Evolutionary conservation across 2,113 vertebrate species (phyloP).

Genomic region (Tympanuchus pallidicinctus): DNA sequence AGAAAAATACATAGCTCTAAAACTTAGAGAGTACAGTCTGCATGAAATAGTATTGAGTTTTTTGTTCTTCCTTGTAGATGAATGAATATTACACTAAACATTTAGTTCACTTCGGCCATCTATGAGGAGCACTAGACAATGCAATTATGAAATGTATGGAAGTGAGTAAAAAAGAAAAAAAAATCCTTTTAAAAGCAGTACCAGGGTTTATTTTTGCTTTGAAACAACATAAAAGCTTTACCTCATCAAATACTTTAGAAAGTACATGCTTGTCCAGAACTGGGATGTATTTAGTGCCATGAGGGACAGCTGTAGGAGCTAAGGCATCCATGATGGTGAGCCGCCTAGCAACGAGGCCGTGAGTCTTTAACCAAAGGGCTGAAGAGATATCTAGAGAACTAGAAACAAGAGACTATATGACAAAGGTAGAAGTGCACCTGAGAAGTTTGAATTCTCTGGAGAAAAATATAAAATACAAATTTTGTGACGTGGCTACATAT

Average conservation of each 20-base stretch:
- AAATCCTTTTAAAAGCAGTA: neutral
- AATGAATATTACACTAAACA: neutral
- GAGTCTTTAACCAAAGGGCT: constrained; percentile 78
- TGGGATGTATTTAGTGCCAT: constrained; percentile 73
- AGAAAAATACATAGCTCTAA: neutral
- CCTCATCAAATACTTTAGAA: constrained; percentile 84
- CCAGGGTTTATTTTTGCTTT: neutral
- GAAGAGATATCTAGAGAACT: constrained; percentile 75
- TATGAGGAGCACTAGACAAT: neutral
- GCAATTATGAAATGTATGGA: neutral
- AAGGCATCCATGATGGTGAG: constrained; percentile 83
- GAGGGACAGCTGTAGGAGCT: constrained; percentile 67
- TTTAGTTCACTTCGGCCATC: neutral
- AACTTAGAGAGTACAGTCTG: neutral
- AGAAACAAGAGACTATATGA: constrained; percentile 6
- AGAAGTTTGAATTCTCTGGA: neutral
- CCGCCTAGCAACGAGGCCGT: constrained; percentile 77
- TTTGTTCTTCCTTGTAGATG: neutral
- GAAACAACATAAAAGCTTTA: constrained; percentile 40
- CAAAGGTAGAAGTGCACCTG: neutral
- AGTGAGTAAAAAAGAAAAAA: neutral
- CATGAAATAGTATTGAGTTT: neutral
- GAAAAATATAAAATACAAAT: neutral
- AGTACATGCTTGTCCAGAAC: constrained; percentile 79
- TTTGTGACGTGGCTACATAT: neutral